Evolutionary conservation across 2,797 vertebrate genomes (phyloP), one percentile per base, ranked within the genome.

Genomic region (Anas acuta): DNA sequence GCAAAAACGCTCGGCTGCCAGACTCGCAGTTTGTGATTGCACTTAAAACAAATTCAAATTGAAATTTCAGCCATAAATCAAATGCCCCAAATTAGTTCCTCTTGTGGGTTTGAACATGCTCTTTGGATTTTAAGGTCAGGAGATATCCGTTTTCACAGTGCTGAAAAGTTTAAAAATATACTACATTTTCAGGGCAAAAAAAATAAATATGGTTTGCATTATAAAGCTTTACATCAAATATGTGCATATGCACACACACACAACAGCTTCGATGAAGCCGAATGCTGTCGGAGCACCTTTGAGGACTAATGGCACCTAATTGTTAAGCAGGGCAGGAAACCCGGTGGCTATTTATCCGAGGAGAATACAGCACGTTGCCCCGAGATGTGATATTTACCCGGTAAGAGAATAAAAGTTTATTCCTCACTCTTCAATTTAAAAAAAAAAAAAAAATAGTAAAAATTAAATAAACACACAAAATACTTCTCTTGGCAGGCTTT

Each of bases 41-140:
- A 81, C 90, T 95, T 95, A 89, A 96, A 96, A 96, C 92, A 96
- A 95, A 97, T 93, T 96, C 92, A 92, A 83, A 93, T 89, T 92
- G 94, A 94, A 96, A 97, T 96, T 96, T 95, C 94, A 91, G 75
- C 82, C 51, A 15, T 97, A 96, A 97, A 96, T 95, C 96, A 96
- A 94, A 95, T 75, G 89, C 94, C 90, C 94, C 87, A 95, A 95
- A 97, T 96, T 96, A 95, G 96, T 97, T 96, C 95, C 94, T 93
- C 92, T 96, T 96, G 92, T 96, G 95, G 94, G 90, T 96, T 97
- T 96, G 95, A 94, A 94, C 95, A 91, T 94, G 92, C 83, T 89
- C 85, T 92, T 91, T 91, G 87, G 82, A 91, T 96, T 95, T 96
- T 87, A 96, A 96, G 94, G 91, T 96, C 94, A 93, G 84, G 73